Evolutionary conservation across 2,113 vertebrate species (phyloP), one percentile per base, ranked within the genome.

Genomic region (Anser brachyrhynchus): DNA sequence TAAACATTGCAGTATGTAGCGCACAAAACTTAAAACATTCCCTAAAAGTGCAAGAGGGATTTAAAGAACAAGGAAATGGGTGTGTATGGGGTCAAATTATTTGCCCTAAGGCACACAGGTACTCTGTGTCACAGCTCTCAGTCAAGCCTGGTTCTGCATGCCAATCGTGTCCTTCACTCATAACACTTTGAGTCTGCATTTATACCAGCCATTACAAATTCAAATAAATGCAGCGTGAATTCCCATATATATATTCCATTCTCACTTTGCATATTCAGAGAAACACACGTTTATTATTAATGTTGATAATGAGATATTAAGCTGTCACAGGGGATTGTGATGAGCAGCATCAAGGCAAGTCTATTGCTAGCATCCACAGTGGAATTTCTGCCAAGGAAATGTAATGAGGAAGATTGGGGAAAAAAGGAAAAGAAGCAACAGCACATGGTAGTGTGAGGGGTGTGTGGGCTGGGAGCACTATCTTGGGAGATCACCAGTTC

Each of bases 301-400:
- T 85, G 87, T 62, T 78, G 77, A 94, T 96, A 96, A 96, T 93
- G 84, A 96, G 93, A 92, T 96, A 96, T 96, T 96, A 93, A 96
- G 77, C 59, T 96, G 89, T 89, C 96, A 92, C 77, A 1, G 6
- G 91, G 67, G 86, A 92, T 66, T 73, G 73, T 82, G 90, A 95
- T 51, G 58, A 96, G 84, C 66, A 89, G 62, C 84, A 92, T 84
- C 84, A 89, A 70, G 95, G 66, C 80, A 97, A 87, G 55, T 37
- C 74, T 89, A n/a, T 76, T 87, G 89, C 93, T 54, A 93, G 84
- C 44, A 94, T 85, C 92, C 93, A 91, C 86, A 82, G 88, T 33
- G 74, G 84, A 95, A 94, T 89, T 94, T 84, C 89, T 95, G 77
- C 89, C 84, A 93, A 84, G 80, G 62, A 94, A 87, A 87, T 66